These are phyloP conservation scores for Taphrorychus bicolor DNA, from an alignment of 2,888 invertebrate genomes.

Conservation along the genomic window DNA sequence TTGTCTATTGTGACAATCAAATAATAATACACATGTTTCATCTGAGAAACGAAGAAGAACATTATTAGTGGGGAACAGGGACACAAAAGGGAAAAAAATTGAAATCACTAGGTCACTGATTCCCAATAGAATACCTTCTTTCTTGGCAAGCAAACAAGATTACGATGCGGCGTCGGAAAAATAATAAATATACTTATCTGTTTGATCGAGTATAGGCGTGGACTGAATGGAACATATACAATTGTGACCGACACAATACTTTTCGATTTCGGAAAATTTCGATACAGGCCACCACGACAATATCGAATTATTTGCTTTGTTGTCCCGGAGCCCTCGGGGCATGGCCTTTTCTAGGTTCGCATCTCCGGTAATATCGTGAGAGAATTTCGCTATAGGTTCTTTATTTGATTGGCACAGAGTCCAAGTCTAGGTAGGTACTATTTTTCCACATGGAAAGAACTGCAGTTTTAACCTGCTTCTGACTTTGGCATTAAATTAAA, in stretches of 20 bases:
- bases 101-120: slow-evolving; percentile 2
- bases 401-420: neutral
- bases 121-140: neutral
- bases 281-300: neutral
- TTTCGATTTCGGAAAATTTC: slow-evolving; percentile 7
- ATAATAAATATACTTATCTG: neutral
- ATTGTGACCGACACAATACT: slow-evolving; percentile 2
- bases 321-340: neutral
- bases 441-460: too few species aligned
- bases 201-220: neutral
- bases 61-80: too few species aligned
- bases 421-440: neutral
- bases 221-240: neutral
- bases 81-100: too few species aligned
- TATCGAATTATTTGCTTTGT: slow-evolving; percentile 6
- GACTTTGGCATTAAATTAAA: neutral
- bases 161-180: neutral
- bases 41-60: too few species aligned
- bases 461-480: neutral
- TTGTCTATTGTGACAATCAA: too few species aligned
- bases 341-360: neutral
- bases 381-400: neutral
- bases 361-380: neutral
- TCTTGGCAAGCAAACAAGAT: slow-evolving; percentile 5
- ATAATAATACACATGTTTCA: too few species aligned